Conservation (phyloP, 2,888 invertebrate species). For the Glyphotaelius pellucidus region DNA sequence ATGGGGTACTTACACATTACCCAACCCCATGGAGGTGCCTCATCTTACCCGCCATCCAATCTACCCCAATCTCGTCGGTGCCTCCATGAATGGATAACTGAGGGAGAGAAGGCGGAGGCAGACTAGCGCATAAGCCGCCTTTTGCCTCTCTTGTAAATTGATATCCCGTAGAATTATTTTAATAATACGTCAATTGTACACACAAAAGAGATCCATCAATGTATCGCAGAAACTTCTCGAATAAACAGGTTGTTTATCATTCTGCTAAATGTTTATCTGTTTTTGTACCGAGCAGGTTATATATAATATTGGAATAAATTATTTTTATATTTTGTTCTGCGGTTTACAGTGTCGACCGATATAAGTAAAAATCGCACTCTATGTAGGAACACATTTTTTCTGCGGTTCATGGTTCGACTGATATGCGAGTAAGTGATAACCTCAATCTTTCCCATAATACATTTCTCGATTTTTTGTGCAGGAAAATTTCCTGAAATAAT, state of each 20-base stretch:
- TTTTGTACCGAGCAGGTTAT: background rate
- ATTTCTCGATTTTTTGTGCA: background rate
- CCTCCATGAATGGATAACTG: background rate
- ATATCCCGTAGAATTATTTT: slow-evolving; percentile 17
- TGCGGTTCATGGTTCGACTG: no score
- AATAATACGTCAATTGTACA: background rate
- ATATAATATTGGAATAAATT: background rate
- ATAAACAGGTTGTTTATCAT: background rate
- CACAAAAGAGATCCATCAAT: background rate
- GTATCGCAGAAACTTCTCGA: background rate
- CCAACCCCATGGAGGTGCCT: slow-evolving; percentile 10
- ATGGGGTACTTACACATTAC: slow-evolving; percentile 31
- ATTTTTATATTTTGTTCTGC: no score
- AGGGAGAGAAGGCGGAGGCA: background rate
- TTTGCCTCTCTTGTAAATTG: slow-evolving; percentile 1
- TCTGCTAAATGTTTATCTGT: background rate
- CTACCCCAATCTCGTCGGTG: background rate
- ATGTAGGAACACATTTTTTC: no score
- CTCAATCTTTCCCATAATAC: background rate
- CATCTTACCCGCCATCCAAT: slow-evolving; percentile 30
- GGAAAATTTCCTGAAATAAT: background rate
- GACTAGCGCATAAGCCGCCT: background rate
- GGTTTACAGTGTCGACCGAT: background rate
- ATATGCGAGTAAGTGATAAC: no score
- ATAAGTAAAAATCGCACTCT: background rate